These are phyloP conservation scores for cattle (Bos taurus) DNA, from an alignment of 2,113 vertebrate species.

Conservation along the genomic window ARS-UCD2.0 NC_037338.1:52625001-52625500, in stretches of 20 bases:
- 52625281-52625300: background rate
- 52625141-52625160: background rate
- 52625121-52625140: background rate
- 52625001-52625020: background rate
- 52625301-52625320: accelerated
- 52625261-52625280: background rate
- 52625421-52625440: background rate
- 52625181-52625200: background rate
- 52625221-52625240: background rate
- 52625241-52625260: background rate
- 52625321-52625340: background rate
- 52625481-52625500: background rate
- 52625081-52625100: background rate
- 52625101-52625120: background rate
- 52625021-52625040: background rate
- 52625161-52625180: background rate
- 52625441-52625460: background rate
- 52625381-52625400: background rate
- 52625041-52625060: background rate
- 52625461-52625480: background rate
- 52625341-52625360: background rate
- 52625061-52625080: background rate
- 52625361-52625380: background rate
- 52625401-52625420: background rate
- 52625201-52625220: background rate